Percentiles rank a stretch among this genome's conserved stretches.
Evolutionary conservation across 64 coral and sea anemone genomes (phyloP).

Genomic region (Acropora tenuis): DNA sequence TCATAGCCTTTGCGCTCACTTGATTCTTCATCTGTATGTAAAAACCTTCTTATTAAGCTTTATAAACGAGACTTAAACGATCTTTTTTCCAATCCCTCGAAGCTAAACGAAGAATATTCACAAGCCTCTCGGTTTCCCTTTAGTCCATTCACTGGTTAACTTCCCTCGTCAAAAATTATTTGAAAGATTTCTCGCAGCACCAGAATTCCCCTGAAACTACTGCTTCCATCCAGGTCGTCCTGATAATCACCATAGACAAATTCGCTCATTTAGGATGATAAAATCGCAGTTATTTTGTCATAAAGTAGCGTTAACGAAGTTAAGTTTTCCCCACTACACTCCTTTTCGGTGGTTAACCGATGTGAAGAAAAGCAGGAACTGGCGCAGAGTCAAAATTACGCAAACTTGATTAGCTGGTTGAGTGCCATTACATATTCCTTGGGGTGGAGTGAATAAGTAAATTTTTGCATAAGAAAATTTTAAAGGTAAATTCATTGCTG

Average conservation of each 20-base stretch:
- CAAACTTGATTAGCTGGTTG: constrained; percentile 19
- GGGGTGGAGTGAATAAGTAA: neutral
- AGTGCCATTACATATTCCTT: neutral
- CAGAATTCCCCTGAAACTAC: neutral
- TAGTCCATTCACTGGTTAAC: neutral
- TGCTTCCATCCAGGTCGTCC: constrained; percentile 74
- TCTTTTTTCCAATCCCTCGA: neutral
- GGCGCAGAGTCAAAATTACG: neutral
- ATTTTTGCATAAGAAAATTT: neutral
- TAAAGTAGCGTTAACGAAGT: neutral
- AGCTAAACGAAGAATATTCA: constrained; percentile 5
- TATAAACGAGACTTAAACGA: neutral
- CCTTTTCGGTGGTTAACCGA: neutral
- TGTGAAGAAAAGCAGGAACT: neutral
- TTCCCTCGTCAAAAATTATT: constrained; percentile 76
- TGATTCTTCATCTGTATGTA: constrained; percentile 61
- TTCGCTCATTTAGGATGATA: constrained; percentile 68
- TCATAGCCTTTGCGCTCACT: neutral
- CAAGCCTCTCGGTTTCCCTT: neutral
- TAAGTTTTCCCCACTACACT: neutral
- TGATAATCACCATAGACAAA: constrained; percentile 45
- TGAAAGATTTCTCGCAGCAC: constrained; percentile 59
- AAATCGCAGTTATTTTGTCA: neutral
- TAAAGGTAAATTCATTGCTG: too few species aligned
- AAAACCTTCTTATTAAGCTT: neutral